Evolutionary conservation across 2,113 vertebrate species (phyloP), one percentile per base, ranked within the genome.

Genomic region (Numida meleagris): DNA sequence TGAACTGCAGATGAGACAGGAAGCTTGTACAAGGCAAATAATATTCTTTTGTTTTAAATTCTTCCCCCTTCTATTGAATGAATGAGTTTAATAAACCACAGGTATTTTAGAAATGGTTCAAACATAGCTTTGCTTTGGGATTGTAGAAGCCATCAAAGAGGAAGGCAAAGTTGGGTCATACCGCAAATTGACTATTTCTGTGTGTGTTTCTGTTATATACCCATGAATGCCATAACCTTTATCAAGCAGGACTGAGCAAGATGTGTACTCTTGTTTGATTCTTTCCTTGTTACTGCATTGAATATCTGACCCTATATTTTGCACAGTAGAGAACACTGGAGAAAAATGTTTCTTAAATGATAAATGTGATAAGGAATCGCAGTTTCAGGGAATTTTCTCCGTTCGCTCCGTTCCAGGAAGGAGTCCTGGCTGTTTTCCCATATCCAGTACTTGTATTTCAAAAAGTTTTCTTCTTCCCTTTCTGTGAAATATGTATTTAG

Each of bases 391-490:
- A 23, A 18, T 82, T 43, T 23, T 8, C 83, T 86, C n/a, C 33
- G 6, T 43, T 71, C 50, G 18, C 14, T 57, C 12, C 17, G 2
- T 8, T 70, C 46, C 33, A 27, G 40, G 88, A 80, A 89, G 33
- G 42, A 94, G 67, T 38, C 51, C 27, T 92, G 80, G 48, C 25
- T 88, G 17, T 74, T 75, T 67, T 6, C 55, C 82, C 18, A 38
- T 57, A 63, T 89, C 73, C 66, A 84, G 29, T 74, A 82, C 38
- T 91, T 95, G 66, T 8, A 7, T 77, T 96, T 94, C 92, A 93
- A 76, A 94, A 93, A 93, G 74, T 68, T 51, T 14, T 61, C 66
- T 14, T 61, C 66, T 87, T 93, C 45, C 86, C 66, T 95, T 93
- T 94, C 94, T 88, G 8, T 79, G 77, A 51, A 62, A 82, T 72